Conservation (phyloP, 1,140 invertebrate species). For the Uloborus diversus region DNA sequence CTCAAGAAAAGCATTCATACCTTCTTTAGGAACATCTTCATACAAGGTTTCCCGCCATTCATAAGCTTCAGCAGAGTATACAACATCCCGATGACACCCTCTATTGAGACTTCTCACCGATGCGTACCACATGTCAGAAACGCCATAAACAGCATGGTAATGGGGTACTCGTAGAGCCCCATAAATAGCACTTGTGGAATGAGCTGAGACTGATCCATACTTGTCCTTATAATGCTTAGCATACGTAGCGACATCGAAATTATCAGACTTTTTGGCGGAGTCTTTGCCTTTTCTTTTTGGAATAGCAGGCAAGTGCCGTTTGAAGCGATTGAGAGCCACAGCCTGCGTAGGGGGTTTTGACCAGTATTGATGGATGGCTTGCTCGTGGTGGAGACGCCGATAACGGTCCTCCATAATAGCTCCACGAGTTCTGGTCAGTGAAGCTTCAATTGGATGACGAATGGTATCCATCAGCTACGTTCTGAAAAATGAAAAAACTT, state of each 20-base stretch:
- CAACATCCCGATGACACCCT: constrained; percentile 25
- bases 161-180: constrained; percentile 31
- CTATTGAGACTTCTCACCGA: constrained; percentile 43
- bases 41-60: constrained; percentile 38
- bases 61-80: constrained; percentile 26
- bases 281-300: constrained; percentile 44
- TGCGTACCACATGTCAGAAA: constrained; percentile 39
- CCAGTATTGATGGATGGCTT: constrained; percentile 11
- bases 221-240: constrained; percentile 43
- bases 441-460: constrained; percentile 24
- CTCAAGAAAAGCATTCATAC: constrained; percentile 11
- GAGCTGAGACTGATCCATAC: constrained; percentile 50
- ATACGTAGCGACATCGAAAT: constrained; percentile 27
- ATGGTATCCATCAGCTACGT: constrained; percentile 49
- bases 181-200: constrained; percentile 52
- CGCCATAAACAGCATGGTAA: constrained; percentile 38
- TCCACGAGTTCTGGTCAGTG: constrained; percentile 17
- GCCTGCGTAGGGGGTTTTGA: constrained; percentile 22
- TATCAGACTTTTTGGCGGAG: constrained; percentile 7
- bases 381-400: constrained; percentile 48
- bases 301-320: constrained; percentile 28
- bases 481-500: constrained; percentile 12
- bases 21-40: constrained; percentile 53
- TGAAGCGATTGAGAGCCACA: constrained; percentile 31
- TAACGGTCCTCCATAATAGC: constrained; percentile 43